Evolutionary conservation across 2,888 invertebrate species (phyloP), one percentile per base, ranked within the genome.

Genomic region (Sussaba pulchella): DNA sequence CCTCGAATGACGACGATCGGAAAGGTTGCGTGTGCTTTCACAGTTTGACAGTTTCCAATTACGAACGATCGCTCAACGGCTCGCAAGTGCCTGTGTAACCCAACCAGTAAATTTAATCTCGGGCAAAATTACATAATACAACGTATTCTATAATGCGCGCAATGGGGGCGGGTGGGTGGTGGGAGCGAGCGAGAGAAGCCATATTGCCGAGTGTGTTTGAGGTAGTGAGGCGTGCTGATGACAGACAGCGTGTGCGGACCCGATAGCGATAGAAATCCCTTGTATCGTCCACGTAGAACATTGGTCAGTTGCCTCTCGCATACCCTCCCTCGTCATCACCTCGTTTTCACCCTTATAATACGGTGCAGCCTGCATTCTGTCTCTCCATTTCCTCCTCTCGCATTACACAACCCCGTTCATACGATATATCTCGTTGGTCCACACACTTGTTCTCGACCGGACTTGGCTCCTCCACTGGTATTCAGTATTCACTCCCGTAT

Each of bases 201-300:
- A 41, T 69, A 63, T 24, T 61, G 52, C 61, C 83, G 89, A 88
- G 88, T 89, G 90, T 88, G 90, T 89, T 89, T 90, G 90, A 90
- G 90, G 90, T 89, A 89, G 88, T 87, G 89, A 87, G 87, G 90
- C 89, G 88, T 90, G 89, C 85, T 89, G 87, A 88, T 89, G 90
- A 89, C 90, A 90, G 90, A 90, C 90, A 89, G 89, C 88, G 88
- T 89, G 89, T 87, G 89, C 88, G 87, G 85, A 85, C 84, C 86
- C 74, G 81, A 81, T 81, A 82, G 82, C 79, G 75, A 79, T 79
- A 79, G 75, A 69, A 81, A 81, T 81, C 73, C 73, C 64, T 73
- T 64, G 57, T 52, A 73, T 73, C 41, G 39, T 50, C 69, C 17
- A 52, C 82, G 78, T 83, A 83, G 88, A 86, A 88, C 87, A 87